Conservation (phyloP, 2,888 invertebrate species). For the Brachypalpus laphriformis region DNA sequence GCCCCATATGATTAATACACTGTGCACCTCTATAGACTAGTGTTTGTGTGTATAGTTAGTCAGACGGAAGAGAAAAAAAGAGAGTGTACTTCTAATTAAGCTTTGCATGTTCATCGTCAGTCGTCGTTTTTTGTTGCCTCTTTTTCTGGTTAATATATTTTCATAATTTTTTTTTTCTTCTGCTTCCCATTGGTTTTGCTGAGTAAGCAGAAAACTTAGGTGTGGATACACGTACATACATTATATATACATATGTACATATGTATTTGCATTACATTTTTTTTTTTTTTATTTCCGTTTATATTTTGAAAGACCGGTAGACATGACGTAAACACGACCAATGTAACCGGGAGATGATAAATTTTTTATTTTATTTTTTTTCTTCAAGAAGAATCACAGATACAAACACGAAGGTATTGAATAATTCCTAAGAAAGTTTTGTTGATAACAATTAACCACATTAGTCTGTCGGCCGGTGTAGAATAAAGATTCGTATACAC, state of each 20-base stretch:
- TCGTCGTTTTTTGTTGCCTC: conserved; percentile 7
- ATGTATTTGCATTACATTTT: background rate
- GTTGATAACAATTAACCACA: conserved; percentile 23
- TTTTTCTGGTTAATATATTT: conserved; percentile 34
- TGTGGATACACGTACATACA: conserved; percentile 13
- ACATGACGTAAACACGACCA: conserved; percentile 16
- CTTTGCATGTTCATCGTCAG: conserved; percentile 24
- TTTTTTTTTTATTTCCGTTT: conserved; percentile 6
- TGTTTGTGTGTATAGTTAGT: conserved; percentile 23
- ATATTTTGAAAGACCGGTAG: conserved; percentile 25
- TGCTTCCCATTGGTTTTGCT: conserved; percentile 8
- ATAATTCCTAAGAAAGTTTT: conserved; percentile 1
- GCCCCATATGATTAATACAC: conserved; percentile 39
- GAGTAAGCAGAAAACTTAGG: conserved; percentile 39
- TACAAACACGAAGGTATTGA: background rate
- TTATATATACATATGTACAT: background rate
- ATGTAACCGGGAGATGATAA: conserved; percentile 3
- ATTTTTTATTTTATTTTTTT: no score
- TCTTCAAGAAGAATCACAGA: background rate
- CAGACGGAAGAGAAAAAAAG: conserved; percentile 38
- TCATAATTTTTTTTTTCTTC: background rate
- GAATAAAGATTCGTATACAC: conserved; percentile 20
- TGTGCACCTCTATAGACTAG: conserved; percentile 28
- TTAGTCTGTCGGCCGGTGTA: conserved; percentile 7
- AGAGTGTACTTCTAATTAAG: conserved; percentile 45